Percentiles rank a stretch among this genome's conserved stretches.
Conservation (phyloP, 2,888 invertebrate genomes). For the Amphipyra tragopoginis region DNA sequence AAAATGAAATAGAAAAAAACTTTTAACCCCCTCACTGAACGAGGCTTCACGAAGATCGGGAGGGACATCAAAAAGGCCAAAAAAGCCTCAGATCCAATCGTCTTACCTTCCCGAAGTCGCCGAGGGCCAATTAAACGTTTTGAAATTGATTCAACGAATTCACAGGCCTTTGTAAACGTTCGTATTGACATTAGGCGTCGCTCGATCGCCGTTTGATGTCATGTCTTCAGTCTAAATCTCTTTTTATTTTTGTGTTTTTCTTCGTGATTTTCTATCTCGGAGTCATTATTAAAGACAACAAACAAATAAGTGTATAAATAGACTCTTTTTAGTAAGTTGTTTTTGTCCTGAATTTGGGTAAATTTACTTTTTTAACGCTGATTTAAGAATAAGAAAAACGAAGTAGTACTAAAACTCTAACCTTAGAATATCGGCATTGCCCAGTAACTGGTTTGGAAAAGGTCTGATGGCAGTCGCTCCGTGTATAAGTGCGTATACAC, state of each 20-base stretch:
- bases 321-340: conserved; percentile 43
- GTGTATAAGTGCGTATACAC: no score
- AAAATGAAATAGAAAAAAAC: background rate
- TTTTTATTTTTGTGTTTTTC: conserved; percentile 47
- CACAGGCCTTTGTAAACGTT: conserved; percentile 76
- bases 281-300: conserved; percentile 49
- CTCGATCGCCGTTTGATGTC: conserved; percentile 76
- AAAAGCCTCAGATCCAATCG: conserved; percentile 71
- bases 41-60: conserved; percentile 31
- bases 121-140: conserved; percentile 86
- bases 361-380: conserved; percentile 39
- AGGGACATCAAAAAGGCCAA: conserved; percentile 79
- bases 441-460: no score
- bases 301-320: conserved; percentile 48
- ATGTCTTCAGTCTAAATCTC: conserved; percentile 47
- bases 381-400: conserved; percentile 18
- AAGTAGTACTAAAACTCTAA: no score
- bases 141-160: conserved; percentile 82
- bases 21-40: conserved; percentile 34
- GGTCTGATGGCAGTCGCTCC: no score
- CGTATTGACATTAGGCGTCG: conserved; percentile 76
- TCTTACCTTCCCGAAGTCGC: conserved; percentile 68
- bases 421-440: no score
- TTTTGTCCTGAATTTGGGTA: conserved; percentile 40
- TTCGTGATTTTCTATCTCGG: conserved; percentile 42